Evolutionary conservation across 2,888 invertebrate genomes (phyloP).

Genomic region (Busseola fusca): DNA sequence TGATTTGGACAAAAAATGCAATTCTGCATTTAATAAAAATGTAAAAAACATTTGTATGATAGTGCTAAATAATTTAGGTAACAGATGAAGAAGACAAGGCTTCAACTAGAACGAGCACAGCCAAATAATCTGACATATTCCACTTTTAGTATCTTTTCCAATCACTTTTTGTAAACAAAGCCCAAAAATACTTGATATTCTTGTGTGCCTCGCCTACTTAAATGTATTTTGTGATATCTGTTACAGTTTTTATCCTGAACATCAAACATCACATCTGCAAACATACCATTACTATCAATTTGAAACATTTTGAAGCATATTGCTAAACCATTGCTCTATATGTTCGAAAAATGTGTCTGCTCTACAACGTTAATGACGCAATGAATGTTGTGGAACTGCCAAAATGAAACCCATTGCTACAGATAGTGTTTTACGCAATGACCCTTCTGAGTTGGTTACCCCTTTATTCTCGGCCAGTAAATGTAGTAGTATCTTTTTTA

Average conservation of each 20-base stretch:
- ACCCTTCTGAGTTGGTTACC: no score
- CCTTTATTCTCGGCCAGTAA: background rate
- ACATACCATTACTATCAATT: background rate
- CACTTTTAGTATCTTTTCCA: constrained; percentile 40
- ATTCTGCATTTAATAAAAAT: background rate
- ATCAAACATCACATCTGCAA: background rate
- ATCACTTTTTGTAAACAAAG: constrained; percentile 42
- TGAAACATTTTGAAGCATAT: no score
- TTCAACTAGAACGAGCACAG: constrained; percentile 14
- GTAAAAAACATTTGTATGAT: background rate
- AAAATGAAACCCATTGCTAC: no score
- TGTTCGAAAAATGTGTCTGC: no score
- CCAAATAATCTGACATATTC: constrained; percentile 40
- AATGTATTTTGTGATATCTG: background rate
- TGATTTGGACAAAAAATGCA: background rate
- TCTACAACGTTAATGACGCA: no score
- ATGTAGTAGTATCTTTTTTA: no score
- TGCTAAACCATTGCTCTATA: no score
- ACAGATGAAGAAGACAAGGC: constrained; percentile 6
- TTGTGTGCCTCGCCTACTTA: constrained; percentile 34
- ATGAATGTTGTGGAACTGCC: no score
- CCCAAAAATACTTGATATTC: constrained; percentile 7
- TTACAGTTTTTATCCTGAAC: background rate
- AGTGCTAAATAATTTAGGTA: background rate
- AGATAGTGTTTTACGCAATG: no score